Evolutionary conservation across 2,797 vertebrate species (phyloP).

Genomic region (Catostomus latipinnis): DNA sequence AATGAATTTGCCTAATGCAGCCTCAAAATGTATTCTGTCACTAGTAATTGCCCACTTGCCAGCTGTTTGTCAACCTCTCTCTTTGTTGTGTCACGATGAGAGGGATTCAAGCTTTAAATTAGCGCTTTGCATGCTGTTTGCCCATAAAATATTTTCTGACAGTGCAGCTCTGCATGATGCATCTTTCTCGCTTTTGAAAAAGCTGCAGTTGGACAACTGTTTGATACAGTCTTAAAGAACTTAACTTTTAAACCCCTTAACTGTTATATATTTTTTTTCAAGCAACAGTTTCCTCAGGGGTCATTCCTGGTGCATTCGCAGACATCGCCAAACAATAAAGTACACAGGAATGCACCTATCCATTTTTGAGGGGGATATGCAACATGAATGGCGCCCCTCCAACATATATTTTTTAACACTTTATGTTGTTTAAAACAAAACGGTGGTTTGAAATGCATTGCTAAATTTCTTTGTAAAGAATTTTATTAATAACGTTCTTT

Average conservation of each 20-base stretch:
- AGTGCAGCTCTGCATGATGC: slow-evolving; percentile 63
- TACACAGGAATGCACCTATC: too few species aligned
- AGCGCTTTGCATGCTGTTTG: slow-evolving; percentile 63
- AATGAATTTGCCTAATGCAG: slow-evolving; percentile 69
- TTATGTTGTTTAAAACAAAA: too few species aligned
- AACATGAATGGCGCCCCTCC: too few species aligned
- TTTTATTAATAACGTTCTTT: too few species aligned
- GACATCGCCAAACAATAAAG: slow-evolving; percentile 56
- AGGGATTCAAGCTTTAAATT: slow-evolving; percentile 65
- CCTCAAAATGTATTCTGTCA: slow-evolving; percentile 69
- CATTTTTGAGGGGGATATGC: too few species aligned
- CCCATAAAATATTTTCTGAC: slow-evolving; percentile 70
- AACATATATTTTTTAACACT: too few species aligned
- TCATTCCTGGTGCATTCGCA: slow-evolving; percentile 36
- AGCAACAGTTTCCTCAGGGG: slow-evolving; percentile 59
- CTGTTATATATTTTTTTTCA: slow-evolving; percentile 63
- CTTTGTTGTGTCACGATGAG: slow-evolving; percentile 67
- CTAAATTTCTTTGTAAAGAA: too few species aligned
- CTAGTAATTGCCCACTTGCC: slow-evolving; percentile 67
- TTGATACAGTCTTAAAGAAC: slow-evolving; percentile 57
- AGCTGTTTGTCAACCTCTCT: slow-evolving; percentile 66
- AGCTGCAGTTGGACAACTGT: slow-evolving; percentile 54
- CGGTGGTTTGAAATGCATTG: too few species aligned
- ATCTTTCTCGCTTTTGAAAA: slow-evolving; percentile 62
- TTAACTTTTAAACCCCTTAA: slow-evolving; percentile 70